Conservation (phyloP, 2,113 vertebrate genomes). For the Oreocharis arfaki region DNA sequence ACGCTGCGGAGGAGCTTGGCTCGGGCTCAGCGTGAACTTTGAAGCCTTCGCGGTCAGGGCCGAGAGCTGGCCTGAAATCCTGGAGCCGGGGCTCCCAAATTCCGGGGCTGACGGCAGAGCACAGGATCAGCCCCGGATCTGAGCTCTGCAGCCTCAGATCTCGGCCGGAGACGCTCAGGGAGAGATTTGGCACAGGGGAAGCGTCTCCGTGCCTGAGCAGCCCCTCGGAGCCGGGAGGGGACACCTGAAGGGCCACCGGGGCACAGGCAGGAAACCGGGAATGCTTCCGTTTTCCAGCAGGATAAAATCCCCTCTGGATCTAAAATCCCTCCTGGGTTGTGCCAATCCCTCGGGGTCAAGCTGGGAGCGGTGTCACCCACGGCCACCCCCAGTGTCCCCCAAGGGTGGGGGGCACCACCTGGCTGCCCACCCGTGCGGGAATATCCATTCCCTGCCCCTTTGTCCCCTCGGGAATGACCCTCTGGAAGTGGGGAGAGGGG, state of each 20-base stretch:
- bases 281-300: fast-evolving
- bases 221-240: background rate
- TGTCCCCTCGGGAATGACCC: background rate
- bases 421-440: background rate
- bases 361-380: background rate
- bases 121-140: background rate
- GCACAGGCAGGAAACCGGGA: background rate
- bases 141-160: background rate
- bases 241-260: background rate
- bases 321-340: background rate
- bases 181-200: background rate
- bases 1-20: background rate
- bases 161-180: background rate
- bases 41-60: background rate
- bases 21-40: fast-evolving
- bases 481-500: background rate
- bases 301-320: background rate
- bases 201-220: background rate
- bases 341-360: fast-evolving
- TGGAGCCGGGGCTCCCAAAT: background rate
- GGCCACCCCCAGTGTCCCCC: background rate
- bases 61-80: background rate
- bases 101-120: background rate
- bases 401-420: background rate
- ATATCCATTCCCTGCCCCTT: background rate